Evolutionary conservation across 2,797 vertebrate genomes (phyloP).

Genomic region (Zenarchopterus dispar): DNA sequence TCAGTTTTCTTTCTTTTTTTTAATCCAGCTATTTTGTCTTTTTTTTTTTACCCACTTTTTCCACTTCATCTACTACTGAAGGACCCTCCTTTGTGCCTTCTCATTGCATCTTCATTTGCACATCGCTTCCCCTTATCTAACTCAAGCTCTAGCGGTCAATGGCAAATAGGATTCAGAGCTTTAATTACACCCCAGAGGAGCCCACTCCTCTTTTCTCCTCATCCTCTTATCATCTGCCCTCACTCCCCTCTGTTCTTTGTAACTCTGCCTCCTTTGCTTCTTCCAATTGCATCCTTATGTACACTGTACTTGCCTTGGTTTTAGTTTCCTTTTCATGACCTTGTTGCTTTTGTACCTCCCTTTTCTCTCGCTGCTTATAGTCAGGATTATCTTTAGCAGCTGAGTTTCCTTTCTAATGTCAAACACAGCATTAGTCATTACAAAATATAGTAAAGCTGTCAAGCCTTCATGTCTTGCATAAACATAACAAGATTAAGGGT

Average conservation of each 20-base stretch:
- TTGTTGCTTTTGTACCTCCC: conserved; percentile 4
- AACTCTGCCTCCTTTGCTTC: conserved; percentile 6
- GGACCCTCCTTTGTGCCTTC: conserved; percentile 3
- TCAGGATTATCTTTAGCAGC: conserved; percentile 8
- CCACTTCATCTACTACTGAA: not conserved
- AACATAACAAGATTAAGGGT: conserved; percentile 21
- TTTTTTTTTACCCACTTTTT: too few species aligned
- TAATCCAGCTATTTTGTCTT: too few species aligned
- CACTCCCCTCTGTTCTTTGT: conserved; percentile 45
- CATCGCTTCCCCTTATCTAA: conserved; percentile 33
- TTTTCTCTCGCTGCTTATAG: not conserved
- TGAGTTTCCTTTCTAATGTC: not conserved
- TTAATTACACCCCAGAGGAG: conserved; percentile 75
- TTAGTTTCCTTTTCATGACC: conserved; percentile 12
- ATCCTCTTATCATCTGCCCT: conserved; percentile 28
- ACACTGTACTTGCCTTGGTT: conserved; percentile 1
- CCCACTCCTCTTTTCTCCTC: conserved; percentile 22
- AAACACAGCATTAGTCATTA: conserved; percentile 7
- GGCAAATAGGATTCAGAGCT: conserved; percentile 49
- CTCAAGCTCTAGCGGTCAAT: conserved; percentile 47
- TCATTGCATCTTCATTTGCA: conserved; percentile 23
- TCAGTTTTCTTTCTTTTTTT: too few species aligned
- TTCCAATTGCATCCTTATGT: conserved; percentile 9
- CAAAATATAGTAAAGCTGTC: conserved; percentile 9
- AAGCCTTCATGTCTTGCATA: conserved; percentile 14